Percentiles rank a stretch among this genome's conserved stretches.
Evolutionary conservation across 2,888 invertebrate species (phyloP).

Genomic region (Drosophila yooni): DNA sequence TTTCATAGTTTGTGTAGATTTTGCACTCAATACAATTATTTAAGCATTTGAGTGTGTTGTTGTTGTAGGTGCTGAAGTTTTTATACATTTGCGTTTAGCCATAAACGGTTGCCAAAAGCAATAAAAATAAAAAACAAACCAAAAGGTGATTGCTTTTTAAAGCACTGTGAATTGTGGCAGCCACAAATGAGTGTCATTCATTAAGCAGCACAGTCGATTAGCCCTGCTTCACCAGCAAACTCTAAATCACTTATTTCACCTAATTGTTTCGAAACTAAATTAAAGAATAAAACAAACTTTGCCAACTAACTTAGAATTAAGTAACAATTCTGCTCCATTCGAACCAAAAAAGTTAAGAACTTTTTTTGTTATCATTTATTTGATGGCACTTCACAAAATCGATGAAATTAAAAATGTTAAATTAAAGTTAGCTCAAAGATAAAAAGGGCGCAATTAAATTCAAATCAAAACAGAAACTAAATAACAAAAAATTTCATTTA

Average conservation of each 20-base stretch:
- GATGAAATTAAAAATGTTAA: not conserved
- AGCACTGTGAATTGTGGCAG: conserved; percentile 8
- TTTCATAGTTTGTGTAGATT: conserved; percentile 12
- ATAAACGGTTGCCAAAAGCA: conserved; percentile 13
- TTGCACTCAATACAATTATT: conserved; percentile 13
- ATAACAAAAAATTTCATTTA: not conserved
- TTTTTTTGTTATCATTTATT: not conserved
- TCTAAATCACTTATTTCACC: not conserved
- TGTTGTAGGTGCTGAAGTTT: conserved; percentile 24
- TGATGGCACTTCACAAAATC: not conserved
- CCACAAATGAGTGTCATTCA: not conserved
- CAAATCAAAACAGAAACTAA: not conserved
- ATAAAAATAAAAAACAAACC: not conserved
- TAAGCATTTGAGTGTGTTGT: not conserved
- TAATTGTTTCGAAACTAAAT: not conserved
- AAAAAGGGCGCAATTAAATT: not conserved
- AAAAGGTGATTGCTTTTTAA: conserved; percentile 32
- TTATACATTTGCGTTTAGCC: conserved; percentile 12
- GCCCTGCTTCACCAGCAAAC: too few relatives aligned
- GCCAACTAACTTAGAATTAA: not conserved
- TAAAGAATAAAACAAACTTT: not conserved
- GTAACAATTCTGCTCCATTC: not conserved
- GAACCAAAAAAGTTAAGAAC: not conserved
- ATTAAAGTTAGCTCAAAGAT: not conserved
- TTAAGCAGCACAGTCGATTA: not conserved